These are phyloP conservation scores for Myrmecophaga tridactyla DNA, from an alignment of 2,113 vertebrate species.

Conservation along the genomic window DNA sequence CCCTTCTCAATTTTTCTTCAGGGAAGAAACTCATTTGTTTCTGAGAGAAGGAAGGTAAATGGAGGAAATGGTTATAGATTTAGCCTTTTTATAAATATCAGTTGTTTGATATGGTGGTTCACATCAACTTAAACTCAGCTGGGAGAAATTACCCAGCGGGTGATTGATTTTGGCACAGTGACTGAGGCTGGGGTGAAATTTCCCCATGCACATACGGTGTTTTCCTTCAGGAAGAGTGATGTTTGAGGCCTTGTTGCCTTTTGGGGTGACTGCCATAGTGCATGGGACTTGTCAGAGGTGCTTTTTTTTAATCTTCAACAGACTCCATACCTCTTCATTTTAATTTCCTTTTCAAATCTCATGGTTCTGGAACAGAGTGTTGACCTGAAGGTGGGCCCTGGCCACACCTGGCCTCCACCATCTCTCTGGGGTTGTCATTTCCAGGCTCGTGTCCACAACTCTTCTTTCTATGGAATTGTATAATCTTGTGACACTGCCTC, in stretches of 20 bases:
- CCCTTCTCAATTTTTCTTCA: background rate
- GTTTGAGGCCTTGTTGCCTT: background rate
- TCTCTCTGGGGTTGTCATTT: background rate
- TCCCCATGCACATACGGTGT: no score
- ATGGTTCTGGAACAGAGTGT: fast-evolving
- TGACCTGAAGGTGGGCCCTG: background rate
- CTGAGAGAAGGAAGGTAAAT: background rate
- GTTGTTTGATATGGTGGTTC: background rate
- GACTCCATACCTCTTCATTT: background rate
- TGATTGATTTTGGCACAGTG: background rate
- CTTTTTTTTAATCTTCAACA: background rate
- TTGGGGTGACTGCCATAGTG: background rate
- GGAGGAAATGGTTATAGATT: background rate
- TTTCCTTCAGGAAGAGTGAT: background rate
- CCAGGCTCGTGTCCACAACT: background rate
- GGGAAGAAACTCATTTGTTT: background rate
- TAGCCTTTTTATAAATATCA: background rate
- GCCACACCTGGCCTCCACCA: fast-evolving
- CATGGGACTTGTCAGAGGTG: background rate
- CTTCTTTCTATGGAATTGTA: background rate
- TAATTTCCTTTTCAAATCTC: background rate
- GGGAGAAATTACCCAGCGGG: background rate
- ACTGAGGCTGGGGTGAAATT: background rate
- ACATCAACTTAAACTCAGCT: background rate
- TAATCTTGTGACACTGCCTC: background rate